Evolutionary conservation across 2,888 invertebrate genomes (phyloP).

Genomic region (Noctua fimbriata): DNA sequence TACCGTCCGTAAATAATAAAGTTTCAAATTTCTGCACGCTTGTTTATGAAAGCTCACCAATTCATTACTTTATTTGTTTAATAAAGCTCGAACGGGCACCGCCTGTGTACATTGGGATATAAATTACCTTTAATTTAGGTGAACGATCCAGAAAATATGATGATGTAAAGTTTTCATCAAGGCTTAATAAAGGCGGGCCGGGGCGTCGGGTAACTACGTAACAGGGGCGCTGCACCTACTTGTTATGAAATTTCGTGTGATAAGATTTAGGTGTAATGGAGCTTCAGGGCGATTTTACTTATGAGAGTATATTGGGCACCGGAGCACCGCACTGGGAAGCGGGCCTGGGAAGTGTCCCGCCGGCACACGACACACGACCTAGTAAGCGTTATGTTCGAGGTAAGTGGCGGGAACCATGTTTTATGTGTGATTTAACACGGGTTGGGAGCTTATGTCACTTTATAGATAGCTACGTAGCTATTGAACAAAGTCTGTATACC

Average conservation of each 20-base stretch:
- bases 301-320: constrained; percentile 51
- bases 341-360: constrained; percentile 32
- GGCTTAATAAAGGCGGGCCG: constrained; percentile 80
- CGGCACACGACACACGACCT: constrained; percentile 38
- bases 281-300: constrained; percentile 60
- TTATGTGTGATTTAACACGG: constrained; percentile 63
- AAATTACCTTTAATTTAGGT: constrained; percentile 89
- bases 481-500: constrained; percentile 13
- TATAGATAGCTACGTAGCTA: constrained; percentile 35
- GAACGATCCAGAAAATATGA: constrained; percentile 88
- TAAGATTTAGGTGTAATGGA: constrained; percentile 61
- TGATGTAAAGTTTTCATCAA: constrained; percentile 88
- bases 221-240: constrained; percentile 71
- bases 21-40: constrained; percentile 83
- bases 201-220: constrained; percentile 67
- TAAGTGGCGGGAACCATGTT: constrained; percentile 53
- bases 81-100: constrained; percentile 85
- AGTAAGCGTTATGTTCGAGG: constrained; percentile 56
- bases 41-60: constrained; percentile 85
- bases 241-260: constrained; percentile 71
- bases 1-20: constrained; percentile 82
- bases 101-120: constrained; percentile 83
- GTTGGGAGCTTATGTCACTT: constrained; percentile 55
- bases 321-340: constrained; percentile 20
- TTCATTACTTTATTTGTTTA: constrained; percentile 89